A percentile compares a stretch with the other conserved stretches of the same genome.
Conservation (phyloP, 2,113 vertebrate genomes). For the Nibea coibor region DNA sequence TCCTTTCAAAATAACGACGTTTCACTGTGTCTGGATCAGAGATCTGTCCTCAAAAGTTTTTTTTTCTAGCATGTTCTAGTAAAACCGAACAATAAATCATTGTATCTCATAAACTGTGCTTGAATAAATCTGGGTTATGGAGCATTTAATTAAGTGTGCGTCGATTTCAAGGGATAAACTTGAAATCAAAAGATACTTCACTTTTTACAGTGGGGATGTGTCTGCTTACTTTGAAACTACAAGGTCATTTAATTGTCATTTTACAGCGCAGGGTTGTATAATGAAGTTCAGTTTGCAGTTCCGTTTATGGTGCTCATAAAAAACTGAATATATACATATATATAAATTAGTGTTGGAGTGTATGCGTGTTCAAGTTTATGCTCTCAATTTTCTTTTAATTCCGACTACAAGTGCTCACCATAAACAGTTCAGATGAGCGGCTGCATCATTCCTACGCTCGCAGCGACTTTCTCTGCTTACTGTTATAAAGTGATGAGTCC, state of each 20-base stretch:
- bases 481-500: background rate
- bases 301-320: no score
- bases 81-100: background rate
- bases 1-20: background rate
- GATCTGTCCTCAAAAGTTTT: background rate
- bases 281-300: no score
- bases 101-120: background rate
- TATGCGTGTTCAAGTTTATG: background rate
- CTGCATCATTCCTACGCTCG: background rate
- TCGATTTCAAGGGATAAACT: background rate
- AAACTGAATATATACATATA: no score
- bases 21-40: background rate
- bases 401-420: background rate
- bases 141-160: background rate
- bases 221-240: background rate
- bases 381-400: background rate
- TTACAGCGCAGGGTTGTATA: no score
- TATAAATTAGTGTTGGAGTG: no score
- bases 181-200: background rate
- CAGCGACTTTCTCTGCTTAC: background rate
- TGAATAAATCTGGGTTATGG: constrained; percentile 1
- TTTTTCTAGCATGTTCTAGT: background rate
- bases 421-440: background rate
- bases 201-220: background rate
- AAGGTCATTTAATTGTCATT: no score